Percentiles rank a stretch among this genome's conserved stretches.
Evolutionary conservation across 2,888 invertebrate genomes (phyloP).

Genomic region (Volucella bombylans): DNA sequence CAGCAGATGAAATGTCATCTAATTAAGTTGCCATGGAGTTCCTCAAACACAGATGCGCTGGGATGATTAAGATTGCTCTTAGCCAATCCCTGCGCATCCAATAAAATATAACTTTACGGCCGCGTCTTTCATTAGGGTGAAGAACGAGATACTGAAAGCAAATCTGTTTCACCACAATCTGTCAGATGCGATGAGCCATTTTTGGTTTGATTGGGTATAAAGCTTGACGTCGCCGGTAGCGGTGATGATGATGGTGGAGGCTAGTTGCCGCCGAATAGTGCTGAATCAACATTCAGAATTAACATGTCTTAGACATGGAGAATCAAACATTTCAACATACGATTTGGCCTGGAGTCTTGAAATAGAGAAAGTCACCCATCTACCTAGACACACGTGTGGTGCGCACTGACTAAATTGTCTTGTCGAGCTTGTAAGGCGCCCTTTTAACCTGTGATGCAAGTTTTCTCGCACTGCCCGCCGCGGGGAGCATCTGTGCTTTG

Average conservation of each 20-base stretch:
- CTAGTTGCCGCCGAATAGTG: background rate
- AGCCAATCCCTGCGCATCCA: constrained; percentile 12
- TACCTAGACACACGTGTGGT: constrained; percentile 3
- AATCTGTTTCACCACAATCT: background rate
- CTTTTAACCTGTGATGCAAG: constrained; percentile 42
- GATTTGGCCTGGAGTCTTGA: background rate
- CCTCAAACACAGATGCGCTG: background rate
- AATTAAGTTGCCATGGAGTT: constrained; percentile 11
- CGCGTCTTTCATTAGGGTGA: too few species aligned
- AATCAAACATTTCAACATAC: constrained; percentile 29
- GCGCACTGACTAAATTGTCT: constrained; percentile 15
- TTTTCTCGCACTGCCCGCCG: constrained; percentile 1
- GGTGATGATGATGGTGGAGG: too few species aligned
- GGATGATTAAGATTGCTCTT: background rate
- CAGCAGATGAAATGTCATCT: background rate
- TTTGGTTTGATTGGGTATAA: too few species aligned
- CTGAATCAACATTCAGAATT: constrained; percentile 1
- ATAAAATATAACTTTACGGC: background rate
- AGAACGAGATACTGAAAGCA: background rate
- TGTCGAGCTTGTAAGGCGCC: constrained; percentile 14
- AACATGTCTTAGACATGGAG: constrained; percentile 14
- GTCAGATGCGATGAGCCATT: background rate
- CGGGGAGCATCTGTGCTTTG: background rate
- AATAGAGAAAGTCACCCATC: constrained; percentile 38
- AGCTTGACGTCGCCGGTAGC: too few species aligned